Base-by-base conservation (phyloP, 2,888 invertebrate genomes). In the Brenthis hecate region DNA sequence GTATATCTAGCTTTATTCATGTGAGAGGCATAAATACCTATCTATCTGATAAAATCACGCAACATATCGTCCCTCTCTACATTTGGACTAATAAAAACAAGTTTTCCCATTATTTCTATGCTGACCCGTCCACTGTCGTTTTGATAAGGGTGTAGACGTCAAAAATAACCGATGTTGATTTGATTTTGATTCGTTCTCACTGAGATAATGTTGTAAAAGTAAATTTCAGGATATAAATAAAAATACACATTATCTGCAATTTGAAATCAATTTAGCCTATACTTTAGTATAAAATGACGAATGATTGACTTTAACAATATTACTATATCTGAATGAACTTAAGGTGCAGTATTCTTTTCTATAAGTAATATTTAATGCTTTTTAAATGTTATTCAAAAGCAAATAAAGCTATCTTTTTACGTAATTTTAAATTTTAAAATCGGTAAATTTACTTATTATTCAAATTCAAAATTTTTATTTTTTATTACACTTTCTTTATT, bases 161-260 rank as follows among this genome's bases (percentile, higher is more conserved):
- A 84, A 85, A 88, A 87, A 87, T 89, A 90, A 88, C 86, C 85
- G 83, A 90, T 88, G 90, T 85, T 91, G 90, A 92, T 91, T 90
- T 86, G 82, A 78, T 86, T 92, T 92, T 90, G 90, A 92, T 91
- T 88, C 82, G 83, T 86, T 85, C 86, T 78, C 84, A 78, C 80
- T 73, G 79, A 83, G 85, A 89, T 91, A 89, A 91, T 88, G 66
- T 48, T 55, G 23, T 16, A 13, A 61, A 55, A 55, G 28, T 50
- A 56, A 47, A 6, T 58, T 64, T 48, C 13, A 6, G 51, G 50
- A 16, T 28, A 23, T n/a, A 47, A 47, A 23, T 43, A 32, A 16
- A 48, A 50, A 11, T 8, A 13, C 13, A 56, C 14, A 14, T 1
- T 56, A n/a, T n/a, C 28, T 36, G 36, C 6, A 14, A 43, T 43